phyloP scores from a whole-genome alignment of 35 echinoderm and acorn worm genomes.

The Amphiura filiformis region DNA sequence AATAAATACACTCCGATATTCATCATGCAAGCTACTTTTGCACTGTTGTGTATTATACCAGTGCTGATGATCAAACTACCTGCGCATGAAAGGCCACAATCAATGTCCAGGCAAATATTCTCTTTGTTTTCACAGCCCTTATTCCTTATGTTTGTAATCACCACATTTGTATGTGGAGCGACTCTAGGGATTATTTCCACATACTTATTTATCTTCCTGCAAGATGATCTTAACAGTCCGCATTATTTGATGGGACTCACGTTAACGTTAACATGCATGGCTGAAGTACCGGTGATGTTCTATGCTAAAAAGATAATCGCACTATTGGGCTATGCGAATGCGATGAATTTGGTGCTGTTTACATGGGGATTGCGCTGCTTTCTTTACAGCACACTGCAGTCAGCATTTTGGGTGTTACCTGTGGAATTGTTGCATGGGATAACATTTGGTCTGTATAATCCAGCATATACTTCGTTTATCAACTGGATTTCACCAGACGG shows the following conservation, averaged over 20 bases:
- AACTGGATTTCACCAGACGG: conserved; percentile 78
- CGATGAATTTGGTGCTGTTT: conserved; percentile 60
- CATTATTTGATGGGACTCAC: conserved; percentile 88
- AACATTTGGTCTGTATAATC: conserved; percentile 83
- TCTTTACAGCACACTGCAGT: conserved; percentile 57
- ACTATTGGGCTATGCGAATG: conserved; percentile 45
- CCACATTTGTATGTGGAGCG: conserved; percentile 63
- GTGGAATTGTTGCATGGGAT: conserved; percentile 96
- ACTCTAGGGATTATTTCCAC: conserved; percentile 79
- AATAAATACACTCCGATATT: conserved; percentile 30
- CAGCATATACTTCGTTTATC: conserved; percentile 71
- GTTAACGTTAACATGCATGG: conserved; percentile 66
- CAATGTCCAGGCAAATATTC: conserved; percentile 15
- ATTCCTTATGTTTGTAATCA: conserved; percentile 52
- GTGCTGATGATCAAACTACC: conserved; percentile 27
- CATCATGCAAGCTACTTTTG: conserved; percentile 19
- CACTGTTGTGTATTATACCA: not conserved
- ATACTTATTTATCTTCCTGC: conserved; percentile 71
- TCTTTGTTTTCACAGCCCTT: conserved; percentile 43
- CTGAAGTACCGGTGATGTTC: conserved; percentile 87
- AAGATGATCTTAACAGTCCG: conserved; percentile 54
- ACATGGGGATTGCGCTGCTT: conserved; percentile 76
- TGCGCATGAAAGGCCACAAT: conserved; percentile 26
- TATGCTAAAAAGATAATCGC: conserved; percentile 66
- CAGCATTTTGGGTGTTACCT: conserved; percentile 75